A percentile compares a stretch with the other conserved stretches of the same genome.
These are phyloP conservation scores for Abramis brama DNA, from an alignment of 2,113 vertebrate genomes.

Conservation along the genomic window DNA sequence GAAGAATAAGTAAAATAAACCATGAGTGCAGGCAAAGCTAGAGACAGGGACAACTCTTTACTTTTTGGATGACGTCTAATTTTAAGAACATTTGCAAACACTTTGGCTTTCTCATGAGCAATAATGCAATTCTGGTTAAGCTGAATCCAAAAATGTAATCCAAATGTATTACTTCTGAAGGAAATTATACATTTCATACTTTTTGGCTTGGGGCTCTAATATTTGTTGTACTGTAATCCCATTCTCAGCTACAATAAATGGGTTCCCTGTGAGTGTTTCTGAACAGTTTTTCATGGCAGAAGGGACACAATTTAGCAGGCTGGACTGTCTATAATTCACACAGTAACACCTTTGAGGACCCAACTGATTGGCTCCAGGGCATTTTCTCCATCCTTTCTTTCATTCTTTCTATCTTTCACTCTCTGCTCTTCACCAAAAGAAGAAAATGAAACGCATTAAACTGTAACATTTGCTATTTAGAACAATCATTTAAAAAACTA, in stretches of 20 bases:
- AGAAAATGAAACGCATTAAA: constrained; percentile 4
- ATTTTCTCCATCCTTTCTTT: not conserved
- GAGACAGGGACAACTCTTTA: not conserved
- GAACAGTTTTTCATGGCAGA: constrained; percentile 21
- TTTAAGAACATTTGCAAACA: not conserved
- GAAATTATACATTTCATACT: constrained; percentile 6
- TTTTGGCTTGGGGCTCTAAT: not conserved
- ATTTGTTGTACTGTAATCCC: constrained; percentile 6
- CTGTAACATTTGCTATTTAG: not conserved
- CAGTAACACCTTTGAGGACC: constrained; percentile 16
- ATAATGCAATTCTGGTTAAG: not conserved
- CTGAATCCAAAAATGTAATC: not conserved
- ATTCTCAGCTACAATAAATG: constrained; percentile 33
- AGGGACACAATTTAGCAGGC: constrained; percentile 4
- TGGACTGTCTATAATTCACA: constrained; percentile 29
- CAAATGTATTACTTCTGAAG: constrained; percentile 1
- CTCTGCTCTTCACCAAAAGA: constrained; percentile 6
- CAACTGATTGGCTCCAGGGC: constrained; percentile 29
- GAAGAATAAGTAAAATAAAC: not conserved
- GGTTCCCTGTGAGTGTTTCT: constrained; percentile 16
- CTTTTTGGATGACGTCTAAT: not conserved
- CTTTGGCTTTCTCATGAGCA: not conserved
- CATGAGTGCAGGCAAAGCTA: not conserved
- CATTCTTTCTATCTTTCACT: not conserved
- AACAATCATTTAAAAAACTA: not conserved